Conservation (phyloP, 2,888 invertebrate species). For the Morpho achilles region DNA sequence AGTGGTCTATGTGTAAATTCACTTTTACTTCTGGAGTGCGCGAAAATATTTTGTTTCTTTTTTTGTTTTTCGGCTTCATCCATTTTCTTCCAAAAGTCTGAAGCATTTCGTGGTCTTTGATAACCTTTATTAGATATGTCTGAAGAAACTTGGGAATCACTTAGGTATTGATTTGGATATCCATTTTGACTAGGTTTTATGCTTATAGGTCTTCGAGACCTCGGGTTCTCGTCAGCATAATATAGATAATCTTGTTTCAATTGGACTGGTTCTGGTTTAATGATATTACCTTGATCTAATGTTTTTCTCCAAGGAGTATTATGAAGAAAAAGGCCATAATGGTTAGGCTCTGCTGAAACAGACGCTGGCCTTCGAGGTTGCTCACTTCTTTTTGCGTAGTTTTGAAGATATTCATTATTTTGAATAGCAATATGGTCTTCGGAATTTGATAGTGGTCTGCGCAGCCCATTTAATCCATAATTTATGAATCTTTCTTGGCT, state of each 20-base stretch:
- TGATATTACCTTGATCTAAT: constrained; percentile 44
- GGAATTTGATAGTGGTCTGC: constrained; percentile 71
- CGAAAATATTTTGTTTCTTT: constrained; percentile 53
- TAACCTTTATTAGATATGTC: constrained; percentile 51
- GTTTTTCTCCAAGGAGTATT: constrained; percentile 64
- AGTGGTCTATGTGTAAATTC: constrained; percentile 51
- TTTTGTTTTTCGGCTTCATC: constrained; percentile 73
- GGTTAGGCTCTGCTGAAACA: constrained; percentile 72
- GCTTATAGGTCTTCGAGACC: constrained; percentile 86
- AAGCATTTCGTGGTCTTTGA: constrained; percentile 72
- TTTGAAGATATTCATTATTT: constrained; percentile 62
- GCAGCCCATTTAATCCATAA: constrained; percentile 67
- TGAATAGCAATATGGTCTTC: constrained; percentile 76
- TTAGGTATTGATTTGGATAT: constrained; percentile 67
- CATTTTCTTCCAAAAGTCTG: constrained; percentile 82
- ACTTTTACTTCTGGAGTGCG: constrained; percentile 58
- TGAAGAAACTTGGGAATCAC: constrained; percentile 68
- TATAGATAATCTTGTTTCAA: constrained; percentile 80
- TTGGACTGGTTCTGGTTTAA: constrained; percentile 64
- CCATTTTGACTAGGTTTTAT: constrained; percentile 76
- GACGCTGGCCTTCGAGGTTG: constrained; percentile 71
- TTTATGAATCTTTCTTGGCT: constrained; percentile 65
- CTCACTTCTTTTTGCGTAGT: constrained; percentile 51
- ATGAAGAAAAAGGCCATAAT: constrained; percentile 65
- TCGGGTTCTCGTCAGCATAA: constrained; percentile 84